These are phyloP conservation scores for Callopanchax toddi DNA, from an alignment of 2,113 vertebrate genomes.

Conservation along the genomic window DNA sequence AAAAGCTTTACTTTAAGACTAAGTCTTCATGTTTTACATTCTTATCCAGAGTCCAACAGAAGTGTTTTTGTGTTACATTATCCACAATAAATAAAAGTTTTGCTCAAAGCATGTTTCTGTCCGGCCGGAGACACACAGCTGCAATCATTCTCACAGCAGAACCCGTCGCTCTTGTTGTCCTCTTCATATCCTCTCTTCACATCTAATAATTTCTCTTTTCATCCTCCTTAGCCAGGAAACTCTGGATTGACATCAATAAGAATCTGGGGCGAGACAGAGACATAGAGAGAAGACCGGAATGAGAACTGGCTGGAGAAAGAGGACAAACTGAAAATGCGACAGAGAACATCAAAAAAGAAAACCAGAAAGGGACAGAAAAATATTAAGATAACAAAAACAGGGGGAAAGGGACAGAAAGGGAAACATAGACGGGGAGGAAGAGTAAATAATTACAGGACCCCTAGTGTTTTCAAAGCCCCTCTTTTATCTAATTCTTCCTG, in stretches of 20 bases:
- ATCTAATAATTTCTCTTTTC: conserved; percentile 57
- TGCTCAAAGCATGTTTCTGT: conserved; percentile 61
- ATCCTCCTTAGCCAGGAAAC: conserved; percentile 60
- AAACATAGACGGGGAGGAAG: conserved; percentile 19
- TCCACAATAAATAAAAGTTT: conserved; percentile 45
- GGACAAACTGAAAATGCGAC: conserved; percentile 4
- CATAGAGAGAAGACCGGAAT: background rate
- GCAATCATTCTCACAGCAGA: conserved; percentile 58
- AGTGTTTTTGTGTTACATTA: conserved; percentile 11
- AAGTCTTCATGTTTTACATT: background rate
- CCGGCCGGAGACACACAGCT: conserved; percentile 41
- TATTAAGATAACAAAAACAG: conserved; percentile 3
- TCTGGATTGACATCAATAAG: conserved; percentile 66
- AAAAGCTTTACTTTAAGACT: background rate
- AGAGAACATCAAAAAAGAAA: conserved; percentile 6
- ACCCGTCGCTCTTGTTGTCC: conserved; percentile 55
- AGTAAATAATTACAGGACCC: conserved; percentile 74
- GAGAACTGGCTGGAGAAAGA: too few species aligned
- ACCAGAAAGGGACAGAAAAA: conserved; percentile 1
- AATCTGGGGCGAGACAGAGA: conserved; percentile 13
- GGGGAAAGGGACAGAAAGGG: conserved; percentile 15
- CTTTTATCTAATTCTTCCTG: conserved; percentile 78
- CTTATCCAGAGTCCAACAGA: background rate
- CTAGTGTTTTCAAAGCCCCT: conserved; percentile 70
- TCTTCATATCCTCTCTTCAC: conserved; percentile 56